phyloP scores from a whole-genome alignment of 2,888 invertebrate species.

The Platerodrilus igneus region DNA sequence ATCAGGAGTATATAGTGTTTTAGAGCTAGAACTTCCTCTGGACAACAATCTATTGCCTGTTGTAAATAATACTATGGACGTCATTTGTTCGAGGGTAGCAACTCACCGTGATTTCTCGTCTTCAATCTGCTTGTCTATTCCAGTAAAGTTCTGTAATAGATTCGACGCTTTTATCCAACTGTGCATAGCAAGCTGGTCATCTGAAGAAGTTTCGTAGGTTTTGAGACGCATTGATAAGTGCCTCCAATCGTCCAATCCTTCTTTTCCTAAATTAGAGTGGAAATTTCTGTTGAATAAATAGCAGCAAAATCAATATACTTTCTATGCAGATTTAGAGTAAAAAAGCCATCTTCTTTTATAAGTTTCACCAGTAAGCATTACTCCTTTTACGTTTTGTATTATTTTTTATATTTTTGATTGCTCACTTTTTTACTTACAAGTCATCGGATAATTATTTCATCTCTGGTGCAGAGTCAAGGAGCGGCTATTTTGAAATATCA shows the following conservation, averaged over 20 bases:
- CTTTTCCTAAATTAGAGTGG: slow-evolving; percentile 1
- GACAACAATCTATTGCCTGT: slow-evolving; percentile 3
- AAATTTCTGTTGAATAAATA: neutral
- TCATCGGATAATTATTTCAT: too few species aligned
- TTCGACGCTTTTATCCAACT: slow-evolving; percentile 3
- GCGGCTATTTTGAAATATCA: too few species aligned
- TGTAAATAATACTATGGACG: slow-evolving; percentile 7
- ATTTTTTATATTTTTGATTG: too few species aligned
- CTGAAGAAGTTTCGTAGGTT: neutral
- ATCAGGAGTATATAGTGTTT: slow-evolving; percentile 6
- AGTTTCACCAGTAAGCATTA: slow-evolving; percentile 9
- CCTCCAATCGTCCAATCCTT: too few species aligned
- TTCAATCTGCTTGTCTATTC: slow-evolving; percentile 10
- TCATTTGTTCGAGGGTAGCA: slow-evolving; percentile 7
- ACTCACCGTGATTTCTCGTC: slow-evolving; percentile 6
- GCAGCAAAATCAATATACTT: slow-evolving; percentile 10
- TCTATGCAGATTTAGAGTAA: slow-evolving; percentile 9
- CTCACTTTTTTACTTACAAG: too few species aligned
- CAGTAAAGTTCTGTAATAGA: too few species aligned
- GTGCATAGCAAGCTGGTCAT: neutral
- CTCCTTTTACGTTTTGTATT: too few species aligned
- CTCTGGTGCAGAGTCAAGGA: too few species aligned
- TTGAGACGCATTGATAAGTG: slow-evolving; percentile 5
- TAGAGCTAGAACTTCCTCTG: slow-evolving; percentile 6
- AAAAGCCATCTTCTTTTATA: slow-evolving; percentile 9